A percentile compares a stretch with the other conserved stretches of the same genome.
Conservation (phyloP, 2,113 vertebrate genomes). For the Neomonachus schauinslandi region DNA sequence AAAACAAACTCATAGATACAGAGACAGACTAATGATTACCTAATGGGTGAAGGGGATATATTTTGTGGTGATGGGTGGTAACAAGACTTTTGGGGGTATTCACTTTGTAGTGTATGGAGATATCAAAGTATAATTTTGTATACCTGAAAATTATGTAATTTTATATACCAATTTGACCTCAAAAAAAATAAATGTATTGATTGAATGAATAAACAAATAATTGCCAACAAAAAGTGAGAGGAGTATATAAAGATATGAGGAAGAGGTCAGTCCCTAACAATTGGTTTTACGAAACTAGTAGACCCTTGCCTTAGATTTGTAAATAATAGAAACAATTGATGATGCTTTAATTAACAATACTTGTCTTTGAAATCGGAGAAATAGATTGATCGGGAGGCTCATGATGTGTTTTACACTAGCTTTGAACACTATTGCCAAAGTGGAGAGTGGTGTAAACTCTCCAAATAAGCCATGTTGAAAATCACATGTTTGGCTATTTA, state of each 20-base stretch:
- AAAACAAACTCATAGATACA: not conserved
- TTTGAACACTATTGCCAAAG: not conserved
- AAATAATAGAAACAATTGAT: not conserved
- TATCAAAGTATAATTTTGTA: not conserved
- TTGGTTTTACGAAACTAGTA: not conserved
- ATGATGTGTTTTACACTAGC: not conserved
- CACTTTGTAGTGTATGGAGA: too few species aligned
- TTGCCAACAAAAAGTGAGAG: not conserved
- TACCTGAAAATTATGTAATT: not conserved
- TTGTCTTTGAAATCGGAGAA: not conserved
- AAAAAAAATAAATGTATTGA: not conserved
- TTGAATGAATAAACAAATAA: not conserved
- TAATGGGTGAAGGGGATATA: not conserved
- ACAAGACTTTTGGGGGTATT: not conserved
- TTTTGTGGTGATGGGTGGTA: not conserved
- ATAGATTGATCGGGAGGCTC: not conserved
- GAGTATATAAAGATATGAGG: not conserved
- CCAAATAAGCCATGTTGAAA: fast-evolving
- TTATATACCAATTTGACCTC: not conserved
- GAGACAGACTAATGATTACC: not conserved
- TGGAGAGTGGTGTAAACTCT: not conserved
- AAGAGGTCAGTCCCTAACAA: not conserved
- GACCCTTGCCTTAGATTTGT: not conserved
- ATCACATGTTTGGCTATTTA: not conserved
- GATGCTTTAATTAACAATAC: not conserved